Conservation (phyloP, 2,888 invertebrate genomes). For the Metalampra italica region DNA sequence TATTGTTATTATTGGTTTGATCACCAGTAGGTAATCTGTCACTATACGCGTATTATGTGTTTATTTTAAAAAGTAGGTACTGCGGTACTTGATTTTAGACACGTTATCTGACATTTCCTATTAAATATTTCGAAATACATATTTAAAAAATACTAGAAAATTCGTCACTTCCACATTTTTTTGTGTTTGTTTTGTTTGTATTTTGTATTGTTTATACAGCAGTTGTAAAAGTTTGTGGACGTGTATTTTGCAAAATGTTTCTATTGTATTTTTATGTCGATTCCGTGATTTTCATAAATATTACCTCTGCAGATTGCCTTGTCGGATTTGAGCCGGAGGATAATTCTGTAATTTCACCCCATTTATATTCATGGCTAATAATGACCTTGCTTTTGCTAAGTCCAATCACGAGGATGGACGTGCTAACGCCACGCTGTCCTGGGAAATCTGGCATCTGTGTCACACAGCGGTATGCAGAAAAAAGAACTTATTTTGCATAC, state of each 20-base stretch:
- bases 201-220: no score
- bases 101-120: no score
- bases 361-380: slow-evolving; percentile 34
- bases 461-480: neutral
- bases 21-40: neutral
- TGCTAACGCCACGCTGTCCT: slow-evolving; percentile 10
- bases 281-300: neutral
- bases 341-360: slow-evolving; percentile 18
- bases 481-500: no score
- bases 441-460: slow-evolving; percentile 20
- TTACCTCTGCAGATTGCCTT: neutral
- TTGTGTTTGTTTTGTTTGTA: no score
- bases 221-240: no score
- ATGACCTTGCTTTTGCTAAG: slow-evolving; percentile 28
- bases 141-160: no score
- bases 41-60: no score
- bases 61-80: no score
- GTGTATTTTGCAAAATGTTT: neutral
- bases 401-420: slow-evolving; percentile 21
- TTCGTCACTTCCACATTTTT: no score
- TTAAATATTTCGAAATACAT: no score
- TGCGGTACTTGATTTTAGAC: no score
- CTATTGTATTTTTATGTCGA: no score
- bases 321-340: slow-evolving; percentile 2
- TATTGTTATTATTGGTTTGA: neutral